phyloP scores from a whole-genome alignment of 2,888 invertebrate species.

The Phania funesta region DNA sequence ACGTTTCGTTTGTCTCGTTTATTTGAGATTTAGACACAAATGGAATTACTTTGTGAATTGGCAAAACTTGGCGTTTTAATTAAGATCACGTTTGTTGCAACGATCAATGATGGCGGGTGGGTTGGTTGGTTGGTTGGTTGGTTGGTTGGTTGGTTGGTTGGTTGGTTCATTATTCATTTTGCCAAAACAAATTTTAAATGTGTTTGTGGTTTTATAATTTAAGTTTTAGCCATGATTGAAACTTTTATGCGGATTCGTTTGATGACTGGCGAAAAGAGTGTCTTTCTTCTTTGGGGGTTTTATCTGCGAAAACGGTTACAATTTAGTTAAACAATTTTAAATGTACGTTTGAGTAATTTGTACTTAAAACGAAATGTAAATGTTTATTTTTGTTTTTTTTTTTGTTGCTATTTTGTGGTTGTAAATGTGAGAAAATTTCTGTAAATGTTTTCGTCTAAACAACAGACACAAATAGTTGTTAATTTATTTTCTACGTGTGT shows the following conservation, averaged over 20 bases:
- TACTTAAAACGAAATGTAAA: slow-evolving; percentile 14
- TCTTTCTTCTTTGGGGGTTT: not conserved
- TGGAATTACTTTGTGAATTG: slow-evolving; percentile 23
- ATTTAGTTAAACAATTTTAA: not conserved
- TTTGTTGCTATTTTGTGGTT: not conserved
- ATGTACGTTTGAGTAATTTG: slow-evolving; percentile 2
- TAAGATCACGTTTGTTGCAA: slow-evolving; percentile 70
- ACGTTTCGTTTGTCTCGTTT: not conserved
- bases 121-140: not conserved
- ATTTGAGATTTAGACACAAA: not conserved
- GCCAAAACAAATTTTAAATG: not conserved
- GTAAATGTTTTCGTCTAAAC: not conserved
- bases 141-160: not conserved
- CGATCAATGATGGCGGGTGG: slow-evolving; percentile 10
- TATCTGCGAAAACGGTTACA: slow-evolving; percentile 22
- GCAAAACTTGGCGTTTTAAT: slow-evolving; percentile 67
- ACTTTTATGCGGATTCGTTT: slow-evolving; percentile 7
- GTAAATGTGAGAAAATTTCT: slow-evolving; percentile 27
- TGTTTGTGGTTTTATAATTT: slow-evolving; percentile 52
- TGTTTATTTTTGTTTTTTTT: slow-evolving; percentile 8
- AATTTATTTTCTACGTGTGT: slow-evolving; percentile 21
- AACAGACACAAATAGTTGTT: slow-evolving; percentile 11
- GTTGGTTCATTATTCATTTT: slow-evolving; percentile 23
- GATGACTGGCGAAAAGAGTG: slow-evolving; percentile 1
- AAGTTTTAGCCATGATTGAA: not conserved